Base-by-base conservation (phyloP, 1,140 invertebrate species). In the Drosophila fuyamai region DNA sequence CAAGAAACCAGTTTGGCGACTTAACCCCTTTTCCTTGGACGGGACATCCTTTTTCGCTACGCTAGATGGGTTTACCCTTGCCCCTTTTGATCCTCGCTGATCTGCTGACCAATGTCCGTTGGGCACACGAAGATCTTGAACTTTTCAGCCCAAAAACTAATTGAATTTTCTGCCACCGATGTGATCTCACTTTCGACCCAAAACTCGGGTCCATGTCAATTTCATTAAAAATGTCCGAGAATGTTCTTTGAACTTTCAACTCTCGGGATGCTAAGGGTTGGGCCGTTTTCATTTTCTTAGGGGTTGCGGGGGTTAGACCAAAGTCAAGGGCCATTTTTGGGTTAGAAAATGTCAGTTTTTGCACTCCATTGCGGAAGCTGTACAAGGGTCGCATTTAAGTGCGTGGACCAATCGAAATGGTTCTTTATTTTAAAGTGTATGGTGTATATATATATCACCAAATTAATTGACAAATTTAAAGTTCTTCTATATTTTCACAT, bases 101-200 rank as follows among this genome's bases (percentile, higher is more conserved):
- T 32, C 36, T 29, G 14, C 36, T 68, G 23, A 56, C 70, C 72
- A 62, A 60, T 85, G 81, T 78, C 82, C 82, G 78, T 51, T 76
- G 70, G 62, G 77, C 57, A 63, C 50, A 53, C 50, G 32, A 41
- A 76, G 89, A 71, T 81, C 66, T 62, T 89, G 77, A 90, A 84
- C 77, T 90, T 89, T 89, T 53, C 74, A 62, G 27, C 74, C 74
- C 27, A 80, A 88, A 84, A 86, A 75, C 65, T 81, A 79, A 86
- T 86, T 86, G 74, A 89, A 89, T 81, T 58, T 81, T 43, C 53
- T 58, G 65, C 76, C 43, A 14, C 48, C 29, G 27, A 51, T 51
- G 29, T 32, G 38, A 23, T 32, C 8, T 43, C 66, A 62, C 29
- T 4, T 40, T 32, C 29, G 23, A 56, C 60, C 57, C 43, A 29